Evolutionary conservation across 1,140 invertebrate species (phyloP), one percentile per base, ranked within the genome.

Genomic region (Zaprionus africanus): DNA sequence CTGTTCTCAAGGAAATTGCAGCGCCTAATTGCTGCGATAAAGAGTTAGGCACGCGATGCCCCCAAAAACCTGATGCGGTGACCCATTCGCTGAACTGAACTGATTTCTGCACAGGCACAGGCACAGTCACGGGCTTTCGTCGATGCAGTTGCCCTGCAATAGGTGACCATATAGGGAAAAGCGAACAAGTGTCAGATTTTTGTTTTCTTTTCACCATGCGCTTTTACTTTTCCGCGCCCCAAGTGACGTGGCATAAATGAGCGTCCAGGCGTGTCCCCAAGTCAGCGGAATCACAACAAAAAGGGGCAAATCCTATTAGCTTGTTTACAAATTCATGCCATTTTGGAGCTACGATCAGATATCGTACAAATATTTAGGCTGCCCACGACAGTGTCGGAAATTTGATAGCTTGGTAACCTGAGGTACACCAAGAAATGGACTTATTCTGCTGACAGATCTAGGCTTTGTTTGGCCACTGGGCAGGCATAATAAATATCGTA

Each of bases 1-100:
- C n/a, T 17, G 43, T 53, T 70, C 26, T 38, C 11, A 36, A 22
- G 54, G 24, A 80, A 87, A 87, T 87, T 83, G 81, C 84, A 87
- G 78, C 76, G 83, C 67, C 78, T 87, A 87, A 87, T 88, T 81
- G 81, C 73, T 78, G 77, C 84, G 84, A 88, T 87, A 88, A 87
- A 70, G 67, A 64, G 28, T 57, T 58, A 49, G 67, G 67, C 84
- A 87, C 81, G 83, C 83, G 61, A 84, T 53, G n/a, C 7, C 41
- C 41, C 60, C 63, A 36, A 31, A 46, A 56, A 46, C n/a, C 24
- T 3, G 49, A 41, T n/a, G 13, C 38, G 41, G 49, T 80, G 73
- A 76, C 84, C 83, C 83, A 87, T 80, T 82, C 82, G 80, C 65
- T 70, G 9, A 26, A 34, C 31, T 72, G 5, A 53, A 31, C 57